Evolutionary conservation across 1,140 invertebrate species (phyloP).

Genomic region (Alviniconcha marisindica): DNA sequence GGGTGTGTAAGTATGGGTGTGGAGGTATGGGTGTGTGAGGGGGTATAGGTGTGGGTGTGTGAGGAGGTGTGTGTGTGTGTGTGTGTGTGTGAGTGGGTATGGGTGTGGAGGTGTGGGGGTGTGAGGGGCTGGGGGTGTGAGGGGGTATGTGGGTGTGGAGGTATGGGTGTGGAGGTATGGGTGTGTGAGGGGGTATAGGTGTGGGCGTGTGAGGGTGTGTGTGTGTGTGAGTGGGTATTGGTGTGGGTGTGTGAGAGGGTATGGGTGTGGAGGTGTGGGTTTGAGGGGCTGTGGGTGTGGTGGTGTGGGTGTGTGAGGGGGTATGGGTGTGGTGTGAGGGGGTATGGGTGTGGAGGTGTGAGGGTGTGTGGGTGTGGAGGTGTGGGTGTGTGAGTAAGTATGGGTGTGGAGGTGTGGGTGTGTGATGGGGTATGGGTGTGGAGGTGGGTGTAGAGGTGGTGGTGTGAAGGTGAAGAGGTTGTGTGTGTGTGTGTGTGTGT

Average conservation of each 20-base stretch:
- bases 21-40: not conserved
- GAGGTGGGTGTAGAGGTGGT: too few species aligned
- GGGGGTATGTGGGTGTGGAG: not conserved
- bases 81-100: not conserved
- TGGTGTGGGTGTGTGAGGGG: too few species aligned
- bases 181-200: not conserved
- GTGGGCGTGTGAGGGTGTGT: not conserved
- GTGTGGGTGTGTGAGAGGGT: not conserved
- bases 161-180: not conserved
- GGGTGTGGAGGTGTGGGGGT: not conserved
- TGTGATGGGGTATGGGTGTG: not conserved
- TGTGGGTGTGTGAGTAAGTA: not conserved
- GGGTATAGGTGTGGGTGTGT: too few species aligned
- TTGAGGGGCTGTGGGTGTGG: too few species aligned
- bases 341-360: not conserved
- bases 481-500: not conserved
- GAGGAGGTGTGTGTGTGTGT: not conserved
- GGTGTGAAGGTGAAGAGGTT: not conserved
- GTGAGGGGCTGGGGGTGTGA: not conserved
- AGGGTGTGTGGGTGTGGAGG: not conserved
- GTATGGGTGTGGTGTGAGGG: not conserved
- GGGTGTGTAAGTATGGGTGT: not conserved
- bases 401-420: not conserved
- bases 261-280: not conserved
- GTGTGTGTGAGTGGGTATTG: too few species aligned